Base-by-base conservation (phyloP, 2,888 invertebrate species). In the Diarsia dahlii region DNA sequence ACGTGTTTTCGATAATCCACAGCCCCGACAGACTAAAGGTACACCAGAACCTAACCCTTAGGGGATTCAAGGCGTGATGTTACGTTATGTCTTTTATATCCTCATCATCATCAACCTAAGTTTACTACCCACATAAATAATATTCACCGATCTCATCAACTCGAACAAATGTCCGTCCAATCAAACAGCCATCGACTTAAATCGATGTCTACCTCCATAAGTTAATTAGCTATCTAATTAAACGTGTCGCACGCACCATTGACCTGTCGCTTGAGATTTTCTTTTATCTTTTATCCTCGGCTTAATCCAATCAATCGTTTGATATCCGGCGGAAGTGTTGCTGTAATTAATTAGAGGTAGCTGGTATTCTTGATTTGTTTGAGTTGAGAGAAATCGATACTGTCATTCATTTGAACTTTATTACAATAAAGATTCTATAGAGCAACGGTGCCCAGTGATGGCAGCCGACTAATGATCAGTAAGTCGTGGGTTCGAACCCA, bases 171-270 rank as follows among this genome's bases (percentile, higher is more conserved):
- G 8, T 12, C 12, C 71, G 8, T 54, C 0, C 15, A 45, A 70
- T 52, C 39, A 6, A 20, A 13, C 13, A 45, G 23, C 23, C 39
- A 60, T 48, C 13, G n/a, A 18, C 34, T 54, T 52, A 15, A 72
- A 63, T 48, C 28, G 13, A 70, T 54, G 23, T 23, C 9, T 18
- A 39, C n/a, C 23, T 39, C 15, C 45, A 71, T 80, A 45, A 64
- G n/a, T 72, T 64, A 80, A 80, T 77, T 64, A 64, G 15, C 12
- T 45, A 28, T 64, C 56, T 58, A 58, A 78, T 74, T 81, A 74
- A 74, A 81, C 45, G 45, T 58, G 81, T 64, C 74, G 34, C 56
- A 46, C 50, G 63, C 74, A 64, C 50, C 74, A 58, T 58, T 73
- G 64, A 52, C 1, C 50, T 34, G 20, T 10, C 63, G 45, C 13